Conservation (phyloP, 2,888 invertebrate species). For the Acheta domesticus region DNA sequence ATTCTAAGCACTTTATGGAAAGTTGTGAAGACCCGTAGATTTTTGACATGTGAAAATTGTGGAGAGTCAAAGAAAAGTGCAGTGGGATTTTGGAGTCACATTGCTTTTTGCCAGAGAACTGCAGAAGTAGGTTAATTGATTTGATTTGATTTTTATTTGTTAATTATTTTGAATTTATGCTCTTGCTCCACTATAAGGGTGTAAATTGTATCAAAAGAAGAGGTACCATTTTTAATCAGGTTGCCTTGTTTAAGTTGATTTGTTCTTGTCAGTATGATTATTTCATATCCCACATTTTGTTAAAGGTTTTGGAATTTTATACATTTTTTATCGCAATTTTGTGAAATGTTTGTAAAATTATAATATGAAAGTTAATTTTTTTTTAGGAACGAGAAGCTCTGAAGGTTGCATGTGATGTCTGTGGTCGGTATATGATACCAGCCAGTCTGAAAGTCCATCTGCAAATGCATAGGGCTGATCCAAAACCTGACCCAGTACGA, state of each 20-base stretch:
- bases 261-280: no score
- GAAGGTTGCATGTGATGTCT: slow-evolving; percentile 54
- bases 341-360: no score
- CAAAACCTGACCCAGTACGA: not conserved
- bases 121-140: slow-evolving; percentile 48
- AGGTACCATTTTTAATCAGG: no score
- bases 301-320: no score
- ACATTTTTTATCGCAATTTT: no score
- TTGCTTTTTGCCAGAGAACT: slow-evolving; percentile 58
- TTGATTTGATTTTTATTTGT: not conserved
- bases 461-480: slow-evolving; percentile 46
- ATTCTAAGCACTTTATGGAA: slow-evolving; percentile 50
- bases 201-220: no score
- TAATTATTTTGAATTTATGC: no score
- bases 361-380: not conserved
- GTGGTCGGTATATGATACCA: slow-evolving; percentile 54
- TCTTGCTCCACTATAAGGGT: no score
- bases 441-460: slow-evolving; percentile 60
- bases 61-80: slow-evolving; percentile 51
- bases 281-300: no score
- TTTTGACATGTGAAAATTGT: slow-evolving; percentile 56
- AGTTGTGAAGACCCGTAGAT: slow-evolving; percentile 48
- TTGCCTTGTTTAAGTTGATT: no score
- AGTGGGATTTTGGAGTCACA: slow-evolving; percentile 60
- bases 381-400: slow-evolving; percentile 51